Percentiles rank a stretch among this genome's conserved stretches.
These are phyloP conservation scores for Speoplatyrhinus poulsoni DNA, from an alignment of 2,113 vertebrate genomes.

Conservation along the genomic window DNA sequence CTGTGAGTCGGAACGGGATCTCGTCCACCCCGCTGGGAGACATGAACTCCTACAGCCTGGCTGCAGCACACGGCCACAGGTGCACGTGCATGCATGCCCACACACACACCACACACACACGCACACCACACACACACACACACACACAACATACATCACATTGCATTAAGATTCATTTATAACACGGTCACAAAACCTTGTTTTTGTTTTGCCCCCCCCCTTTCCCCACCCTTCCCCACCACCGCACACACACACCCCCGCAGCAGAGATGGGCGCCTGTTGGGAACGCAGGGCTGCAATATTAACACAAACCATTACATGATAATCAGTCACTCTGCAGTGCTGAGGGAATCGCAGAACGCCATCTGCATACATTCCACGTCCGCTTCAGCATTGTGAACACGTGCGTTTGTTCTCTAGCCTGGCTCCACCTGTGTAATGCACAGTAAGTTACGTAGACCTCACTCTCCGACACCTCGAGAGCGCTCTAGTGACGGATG, in stretches of 20 bases:
- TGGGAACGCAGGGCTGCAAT: conserved; percentile 56
- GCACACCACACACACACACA: conserved; percentile 7
- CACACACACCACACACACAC: conserved; percentile 25
- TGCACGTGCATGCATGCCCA: conserved; percentile 35
- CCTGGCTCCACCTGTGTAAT: too few relatives aligned
- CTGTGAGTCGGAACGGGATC: conserved; percentile 76
- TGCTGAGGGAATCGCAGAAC: conserved; percentile 1
- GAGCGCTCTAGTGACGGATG: too few relatives aligned
- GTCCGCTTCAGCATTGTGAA: too few relatives aligned
- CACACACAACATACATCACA: not conserved
- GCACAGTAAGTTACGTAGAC: too few relatives aligned
- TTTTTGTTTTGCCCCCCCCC: too few relatives aligned
- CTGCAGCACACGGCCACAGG: conserved; percentile 82
- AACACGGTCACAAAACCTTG: not conserved
- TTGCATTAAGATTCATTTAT: not conserved
- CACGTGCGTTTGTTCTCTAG: too few relatives aligned
- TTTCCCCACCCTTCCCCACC: not conserved
- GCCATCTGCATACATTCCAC: conserved; percentile 6
- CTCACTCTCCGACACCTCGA: too few relatives aligned
- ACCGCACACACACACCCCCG: conserved; percentile 19
- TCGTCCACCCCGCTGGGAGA: conserved; percentile 74
- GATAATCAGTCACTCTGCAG: conserved; percentile 29
- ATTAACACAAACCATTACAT: conserved; percentile 63
- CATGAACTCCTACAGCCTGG: conserved; percentile 81
- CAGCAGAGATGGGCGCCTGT: conserved; percentile 43